phyloP scores from a whole-genome alignment of 1,140 invertebrate species.

The Lutraria rhynchaena region DNA sequence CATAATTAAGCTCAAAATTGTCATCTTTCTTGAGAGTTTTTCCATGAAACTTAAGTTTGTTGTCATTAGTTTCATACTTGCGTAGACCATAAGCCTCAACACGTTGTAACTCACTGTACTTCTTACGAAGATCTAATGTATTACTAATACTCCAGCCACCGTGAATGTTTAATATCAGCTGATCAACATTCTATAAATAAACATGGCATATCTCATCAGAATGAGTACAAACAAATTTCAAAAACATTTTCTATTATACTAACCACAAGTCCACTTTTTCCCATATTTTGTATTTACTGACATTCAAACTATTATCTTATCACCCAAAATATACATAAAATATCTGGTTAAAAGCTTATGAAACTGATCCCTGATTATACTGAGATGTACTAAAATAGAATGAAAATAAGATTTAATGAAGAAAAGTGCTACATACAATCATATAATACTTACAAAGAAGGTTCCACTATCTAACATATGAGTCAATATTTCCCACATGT shows the following conservation, averaged over 20 bases:
- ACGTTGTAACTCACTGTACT: conserved; percentile 48
- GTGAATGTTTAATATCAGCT: conserved; percentile 45
- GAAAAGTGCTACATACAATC: neutral
- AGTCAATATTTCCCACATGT: conserved; percentile 66
- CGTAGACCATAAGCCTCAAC: conserved; percentile 50
- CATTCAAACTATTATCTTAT: too few species aligned
- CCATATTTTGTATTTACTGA: too few species aligned
- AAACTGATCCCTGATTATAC: too few species aligned
- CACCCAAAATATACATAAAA: too few species aligned
- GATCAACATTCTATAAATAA: conserved; percentile 56
- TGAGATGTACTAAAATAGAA: too few species aligned
- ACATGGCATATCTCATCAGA: too few species aligned
- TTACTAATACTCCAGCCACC: conserved; percentile 27
- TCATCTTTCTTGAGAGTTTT: conserved; percentile 6
- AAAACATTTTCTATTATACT: too few species aligned
- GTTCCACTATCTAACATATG: conserved; percentile 68
- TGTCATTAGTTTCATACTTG: conserved; percentile 43
- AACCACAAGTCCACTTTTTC: too few species aligned
- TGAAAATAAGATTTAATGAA: too few species aligned
- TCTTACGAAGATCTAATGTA: conserved; percentile 34
- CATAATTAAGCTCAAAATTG: conserved; percentile 40
- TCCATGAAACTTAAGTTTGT: conserved; percentile 30
- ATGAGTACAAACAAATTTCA: too few species aligned
- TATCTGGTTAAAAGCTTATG: too few species aligned
- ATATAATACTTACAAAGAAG: conserved; percentile 66